A percentile compares a stretch with the other conserved stretches of the same genome.
These are phyloP conservation scores for Drosophila incognita DNA, from an alignment of 2,888 invertebrate species.

Conservation along the genomic window DNA sequence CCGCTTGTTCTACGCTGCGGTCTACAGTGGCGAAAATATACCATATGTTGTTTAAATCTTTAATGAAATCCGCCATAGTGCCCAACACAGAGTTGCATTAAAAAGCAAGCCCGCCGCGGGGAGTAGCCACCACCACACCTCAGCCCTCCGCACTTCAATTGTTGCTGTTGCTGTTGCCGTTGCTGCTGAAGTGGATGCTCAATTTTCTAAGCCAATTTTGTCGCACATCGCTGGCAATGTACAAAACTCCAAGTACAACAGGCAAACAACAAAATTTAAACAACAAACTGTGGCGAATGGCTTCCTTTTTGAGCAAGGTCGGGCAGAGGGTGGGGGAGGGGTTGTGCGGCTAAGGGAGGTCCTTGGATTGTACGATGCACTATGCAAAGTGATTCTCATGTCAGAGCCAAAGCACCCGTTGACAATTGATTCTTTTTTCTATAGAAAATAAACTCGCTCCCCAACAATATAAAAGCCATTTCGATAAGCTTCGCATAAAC, in stretches of 20 bases:
- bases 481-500: constrained; percentile 29
- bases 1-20: constrained; percentile 5
- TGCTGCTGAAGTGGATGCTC: constrained; percentile 60
- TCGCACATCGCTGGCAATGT: constrained; percentile 62
- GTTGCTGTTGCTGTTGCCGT: constrained; percentile 23
- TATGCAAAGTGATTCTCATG: constrained; percentile 59
- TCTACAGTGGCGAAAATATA: constrained; percentile 61
- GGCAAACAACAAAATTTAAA: constrained; percentile 44
- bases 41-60: constrained; percentile 78
- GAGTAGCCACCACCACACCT: not conserved
- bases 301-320: not conserved
- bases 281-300: constrained; percentile 5
- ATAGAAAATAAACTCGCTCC: constrained; percentile 2
- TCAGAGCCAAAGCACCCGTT: constrained; percentile 42
- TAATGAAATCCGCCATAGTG: constrained; percentile 75
- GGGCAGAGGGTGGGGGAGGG: not conserved
- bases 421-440: constrained; percentile 61
- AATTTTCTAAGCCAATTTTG: constrained; percentile 79
- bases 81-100: constrained; percentile 75
- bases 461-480: constrained; percentile 33
- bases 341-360: not conserved
- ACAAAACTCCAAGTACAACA: constrained; percentile 46
- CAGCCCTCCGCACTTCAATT: constrained; percentile 9
- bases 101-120: constrained; percentile 52
- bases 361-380: constrained; percentile 18